These are phyloP conservation scores for Polyploca ridens DNA, from an alignment of 2,888 invertebrate species.

Conservation along the genomic window DNA sequence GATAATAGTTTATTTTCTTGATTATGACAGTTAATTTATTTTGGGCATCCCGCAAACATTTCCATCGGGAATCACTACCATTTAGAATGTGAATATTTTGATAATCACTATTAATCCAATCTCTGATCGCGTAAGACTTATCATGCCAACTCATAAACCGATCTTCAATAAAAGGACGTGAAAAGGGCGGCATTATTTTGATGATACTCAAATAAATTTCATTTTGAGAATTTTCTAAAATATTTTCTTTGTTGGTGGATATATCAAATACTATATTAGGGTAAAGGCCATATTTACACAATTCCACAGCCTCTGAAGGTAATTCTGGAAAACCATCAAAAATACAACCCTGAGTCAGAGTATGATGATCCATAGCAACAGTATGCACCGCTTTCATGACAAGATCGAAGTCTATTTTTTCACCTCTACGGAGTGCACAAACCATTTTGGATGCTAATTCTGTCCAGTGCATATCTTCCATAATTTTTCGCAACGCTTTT, in stretches of 20 bases:
- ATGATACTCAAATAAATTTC: constrained; percentile 62
- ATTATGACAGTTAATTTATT: constrained; percentile 59
- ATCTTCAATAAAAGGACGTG: constrained; percentile 64
- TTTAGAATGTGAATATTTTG: constrained; percentile 81
- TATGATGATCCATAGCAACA: constrained; percentile 72
- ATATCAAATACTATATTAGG: constrained; percentile 85
- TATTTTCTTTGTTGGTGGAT: constrained; percentile 56
- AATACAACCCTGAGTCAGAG: constrained; percentile 83
- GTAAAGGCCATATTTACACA: constrained; percentile 79
- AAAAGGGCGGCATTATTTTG: constrained; percentile 65
- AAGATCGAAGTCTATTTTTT: constrained; percentile 68
- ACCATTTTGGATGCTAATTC: constrained; percentile 74
- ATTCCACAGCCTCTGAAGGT: constrained; percentile 75
- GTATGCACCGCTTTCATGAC: constrained; percentile 82
- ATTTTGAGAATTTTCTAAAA: constrained; percentile 66
- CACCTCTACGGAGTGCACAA: constrained; percentile 65
- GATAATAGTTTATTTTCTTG: constrained; percentile 79
- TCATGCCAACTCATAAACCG: constrained; percentile 73
- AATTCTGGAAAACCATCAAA: constrained; percentile 86
- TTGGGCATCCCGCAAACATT: constrained; percentile 72
- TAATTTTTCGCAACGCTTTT: constrained; percentile 75
- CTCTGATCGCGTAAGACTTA: constrained; percentile 57
- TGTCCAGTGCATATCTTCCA: constrained; percentile 79
- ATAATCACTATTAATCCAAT: constrained; percentile 81
- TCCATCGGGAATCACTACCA: constrained; percentile 82